Evolutionary conservation across 2,888 invertebrate genomes (phyloP).

Genomic region (Lapara coniferarum): DNA sequence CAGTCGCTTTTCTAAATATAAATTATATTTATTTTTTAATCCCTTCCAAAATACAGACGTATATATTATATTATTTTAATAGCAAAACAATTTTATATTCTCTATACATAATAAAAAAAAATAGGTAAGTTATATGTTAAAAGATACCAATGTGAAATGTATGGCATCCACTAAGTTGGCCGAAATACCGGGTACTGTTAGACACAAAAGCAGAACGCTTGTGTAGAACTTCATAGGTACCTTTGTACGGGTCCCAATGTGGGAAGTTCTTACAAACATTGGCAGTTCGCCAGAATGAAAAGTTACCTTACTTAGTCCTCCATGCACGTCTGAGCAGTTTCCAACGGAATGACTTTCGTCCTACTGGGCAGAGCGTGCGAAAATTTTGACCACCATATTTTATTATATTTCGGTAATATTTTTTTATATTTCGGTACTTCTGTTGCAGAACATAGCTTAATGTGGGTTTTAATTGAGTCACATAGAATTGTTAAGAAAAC

Average conservation of each 20-base stretch:
- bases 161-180: constrained; percentile 33
- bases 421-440: too few relatives aligned
- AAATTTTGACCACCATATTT: constrained; percentile 25
- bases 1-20: too few relatives aligned
- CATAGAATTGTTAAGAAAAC: too few relatives aligned
- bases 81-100: neutral
- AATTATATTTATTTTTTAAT: too few relatives aligned
- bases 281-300: constrained; percentile 61
- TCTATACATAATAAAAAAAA: neutral
- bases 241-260: constrained; percentile 49
- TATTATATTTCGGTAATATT: too few relatives aligned
- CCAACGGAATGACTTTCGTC: constrained; percentile 51
- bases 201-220: constrained; percentile 53
- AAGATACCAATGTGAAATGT: neutral
- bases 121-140: too few relatives aligned
- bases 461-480: too few relatives aligned
- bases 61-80: too few relatives aligned
- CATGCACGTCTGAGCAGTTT: constrained; percentile 61
- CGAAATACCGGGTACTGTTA: constrained; percentile 42
- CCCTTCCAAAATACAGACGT: too few relatives aligned
- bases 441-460: too few relatives aligned
- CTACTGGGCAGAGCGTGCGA: constrained; percentile 31
- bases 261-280: constrained; percentile 65
- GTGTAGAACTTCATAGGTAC: constrained; percentile 59
- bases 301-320: constrained; percentile 60